phyloP scores from a whole-genome alignment of 30 jellyfish, hydroid and myxozoan species.

The Mastigias papua region DNA sequence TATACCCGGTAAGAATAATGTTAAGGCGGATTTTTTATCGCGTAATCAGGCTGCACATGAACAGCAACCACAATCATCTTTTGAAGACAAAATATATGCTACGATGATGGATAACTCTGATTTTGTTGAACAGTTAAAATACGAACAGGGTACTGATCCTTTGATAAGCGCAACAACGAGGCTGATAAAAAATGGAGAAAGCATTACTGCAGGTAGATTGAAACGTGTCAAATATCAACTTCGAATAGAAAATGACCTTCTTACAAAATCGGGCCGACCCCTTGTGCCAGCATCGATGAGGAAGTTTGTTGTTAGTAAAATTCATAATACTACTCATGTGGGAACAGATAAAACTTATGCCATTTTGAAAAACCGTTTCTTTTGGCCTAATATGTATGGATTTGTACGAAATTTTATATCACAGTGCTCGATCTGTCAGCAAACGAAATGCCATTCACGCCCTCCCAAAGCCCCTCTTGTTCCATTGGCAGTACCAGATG shows the following conservation, averaged over 20 bases:
- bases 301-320: constrained; percentile 10
- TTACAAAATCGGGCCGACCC: constrained; percentile 53
- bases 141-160: constrained; percentile 37
- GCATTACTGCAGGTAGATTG: constrained; percentile 22
- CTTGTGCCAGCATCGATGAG: constrained; percentile 59
- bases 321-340: constrained; percentile 14
- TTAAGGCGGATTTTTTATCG: background rate
- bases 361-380: too few species aligned
- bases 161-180: constrained; percentile 33
- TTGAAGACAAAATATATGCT: constrained; percentile 37
- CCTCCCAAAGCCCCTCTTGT: too few species aligned
- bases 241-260: constrained; percentile 29
- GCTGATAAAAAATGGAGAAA: constrained; percentile 17
- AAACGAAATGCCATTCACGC: too few species aligned
- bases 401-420: too few species aligned
- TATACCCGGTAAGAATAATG: background rate
- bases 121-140: constrained; percentile 14
- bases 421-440: too few species aligned
- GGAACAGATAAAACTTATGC: constrained; percentile 29
- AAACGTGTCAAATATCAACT: constrained; percentile 45
- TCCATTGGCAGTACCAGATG: too few species aligned
- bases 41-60: constrained; percentile 3
- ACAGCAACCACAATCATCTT: constrained; percentile 4
- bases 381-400: too few species aligned
- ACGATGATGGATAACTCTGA: constrained; percentile 8